A percentile compares a stretch with the other conserved stretches of the same genome.
phyloP scores from a whole-genome alignment of 2,113 vertebrate species.

The Sphyrna mokarran region DNA sequence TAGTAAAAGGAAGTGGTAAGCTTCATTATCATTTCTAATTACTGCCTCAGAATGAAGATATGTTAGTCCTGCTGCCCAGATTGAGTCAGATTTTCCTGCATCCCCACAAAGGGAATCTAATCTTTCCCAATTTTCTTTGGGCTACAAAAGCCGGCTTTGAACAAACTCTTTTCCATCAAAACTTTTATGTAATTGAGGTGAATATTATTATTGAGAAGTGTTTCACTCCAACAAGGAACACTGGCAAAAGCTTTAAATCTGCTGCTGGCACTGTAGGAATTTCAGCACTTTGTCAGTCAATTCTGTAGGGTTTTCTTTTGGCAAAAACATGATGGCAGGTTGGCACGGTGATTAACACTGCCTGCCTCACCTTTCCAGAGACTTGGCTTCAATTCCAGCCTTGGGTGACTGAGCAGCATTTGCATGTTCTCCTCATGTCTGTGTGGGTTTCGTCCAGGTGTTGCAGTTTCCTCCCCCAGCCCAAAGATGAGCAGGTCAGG shows the following conservation, averaged over 20 bases:
- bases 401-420: too few relatives aligned
- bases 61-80: background rate
- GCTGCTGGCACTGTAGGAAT: background rate
- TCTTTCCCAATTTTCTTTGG: background rate
- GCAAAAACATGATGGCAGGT: background rate
- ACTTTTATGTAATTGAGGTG: background rate
- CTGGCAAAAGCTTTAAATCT: background rate
- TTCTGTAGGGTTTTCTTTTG: background rate
- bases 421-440: too few relatives aligned
- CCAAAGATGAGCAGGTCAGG: too few relatives aligned
- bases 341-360: too few relatives aligned
- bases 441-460: too few relatives aligned
- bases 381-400: too few relatives aligned
- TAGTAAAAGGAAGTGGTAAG: background rate
- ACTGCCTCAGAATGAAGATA: background rate
- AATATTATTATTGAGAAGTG: background rate
- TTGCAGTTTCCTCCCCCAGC: too few relatives aligned
- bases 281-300: background rate
- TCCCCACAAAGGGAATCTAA: background rate
- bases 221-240: background rate
- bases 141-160: background rate
- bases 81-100: background rate
- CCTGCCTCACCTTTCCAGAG: too few relatives aligned
- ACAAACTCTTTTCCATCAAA: background rate
- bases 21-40: background rate